phyloP scores from a whole-genome alignment of 2,797 vertebrate species.

The Melanotaenia pygmaea region DNA sequence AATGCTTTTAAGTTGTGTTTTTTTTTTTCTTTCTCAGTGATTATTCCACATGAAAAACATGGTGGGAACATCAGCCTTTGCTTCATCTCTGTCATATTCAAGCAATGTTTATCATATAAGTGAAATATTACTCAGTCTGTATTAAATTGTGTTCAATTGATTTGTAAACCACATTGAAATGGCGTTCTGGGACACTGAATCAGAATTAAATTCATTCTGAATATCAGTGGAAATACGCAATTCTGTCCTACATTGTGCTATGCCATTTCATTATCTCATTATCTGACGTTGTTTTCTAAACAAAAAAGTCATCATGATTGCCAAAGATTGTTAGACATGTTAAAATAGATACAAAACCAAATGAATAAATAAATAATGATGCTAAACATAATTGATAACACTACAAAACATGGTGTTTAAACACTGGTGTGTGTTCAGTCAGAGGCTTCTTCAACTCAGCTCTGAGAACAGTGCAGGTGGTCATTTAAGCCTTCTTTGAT shows the following conservation, averaged over 20 bases:
- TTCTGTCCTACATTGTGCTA: not conserved
- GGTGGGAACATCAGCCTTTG: too few relatives aligned
- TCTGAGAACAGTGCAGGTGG: too few relatives aligned
- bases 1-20: too few relatives aligned
- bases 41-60: too few relatives aligned
- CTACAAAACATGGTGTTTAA: too few relatives aligned
- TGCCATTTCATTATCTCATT: constrained; percentile 1
- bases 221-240: not conserved
- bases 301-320: not conserved
- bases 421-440: not conserved
- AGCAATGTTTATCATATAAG: not conserved
- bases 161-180: not conserved
- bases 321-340: not conserved
- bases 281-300: not conserved
- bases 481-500: too few relatives aligned
- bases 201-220: constrained; percentile 1
- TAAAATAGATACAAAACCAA: not conserved
- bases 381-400: too few relatives aligned
- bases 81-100: not conserved
- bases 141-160: not conserved
- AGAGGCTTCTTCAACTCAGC: too few relatives aligned
- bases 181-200: not conserved
- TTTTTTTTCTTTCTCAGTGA: too few relatives aligned
- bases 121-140: not conserved
- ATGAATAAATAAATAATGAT: too few relatives aligned